Base-by-base conservation (phyloP, 2,797 vertebrate genomes). In the Cyprinodon diabolis region DNA sequence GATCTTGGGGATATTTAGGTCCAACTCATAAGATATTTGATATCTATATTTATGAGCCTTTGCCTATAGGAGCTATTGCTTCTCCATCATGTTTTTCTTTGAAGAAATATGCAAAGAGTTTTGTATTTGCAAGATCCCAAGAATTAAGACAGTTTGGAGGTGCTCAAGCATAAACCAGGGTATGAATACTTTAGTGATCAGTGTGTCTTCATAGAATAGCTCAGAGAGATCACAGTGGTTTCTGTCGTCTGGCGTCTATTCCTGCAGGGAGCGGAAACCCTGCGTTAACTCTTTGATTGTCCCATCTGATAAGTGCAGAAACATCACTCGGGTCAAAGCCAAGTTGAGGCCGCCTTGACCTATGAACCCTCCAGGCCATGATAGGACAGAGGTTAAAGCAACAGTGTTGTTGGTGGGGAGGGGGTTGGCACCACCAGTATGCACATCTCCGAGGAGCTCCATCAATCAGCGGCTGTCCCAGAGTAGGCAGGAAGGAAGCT, bases 281-380 rank as follows among this genome's bases (percentile, higher is more conserved):
- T 75, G 63, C 23, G 57, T 63, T 70, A 51, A 56, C 10, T 69
- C 70, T 6, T 43, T 11, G 47, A 55, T 72, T 37, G 78, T 10
- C 47, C 48, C 74, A 81, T 48, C 67, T 66, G 84, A 84, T 79
- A 75, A 72, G 68, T 51, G 68, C 78, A 80, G 77, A 87, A 78
- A 80, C 83, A 79, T 83, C 73, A 62, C 65, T 19, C 47, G 68
- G 82, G 86, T 90, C 81, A 90, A 75, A 80, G 78, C 82, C 90
- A 91, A 87, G 86, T 87, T 85, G 79, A 89, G 71, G 80, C 71
- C 47, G 58, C 35, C 69, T 63, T 60, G 67, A 65, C 63, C 52
- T 71, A 48, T 82, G 62, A 69, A 52, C 66, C 56, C 6, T 74
- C 23, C 12, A 43, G 45, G 12, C 2, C 47, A 60, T 47, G 75